Conservation (phyloP, 2,113 vertebrate species). For the Climacteris rufus region DNA sequence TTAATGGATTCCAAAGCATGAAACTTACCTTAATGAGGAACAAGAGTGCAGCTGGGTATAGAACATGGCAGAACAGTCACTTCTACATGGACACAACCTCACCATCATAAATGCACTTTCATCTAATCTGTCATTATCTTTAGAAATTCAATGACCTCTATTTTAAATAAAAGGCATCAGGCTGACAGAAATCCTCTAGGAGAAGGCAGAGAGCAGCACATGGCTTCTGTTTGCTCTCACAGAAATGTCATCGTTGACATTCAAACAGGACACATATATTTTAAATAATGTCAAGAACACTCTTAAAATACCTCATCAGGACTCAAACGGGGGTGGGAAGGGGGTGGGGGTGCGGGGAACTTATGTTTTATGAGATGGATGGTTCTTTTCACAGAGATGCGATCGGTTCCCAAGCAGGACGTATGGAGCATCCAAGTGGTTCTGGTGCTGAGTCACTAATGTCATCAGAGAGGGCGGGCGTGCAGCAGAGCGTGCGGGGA, state of each 20-base stretch:
- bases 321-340: conserved; percentile 23
- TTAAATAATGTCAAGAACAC: conserved; percentile 68
- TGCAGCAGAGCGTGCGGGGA: background rate
- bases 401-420: conserved; percentile 61
- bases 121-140: conserved; percentile 60
- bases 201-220: conserved; percentile 58
- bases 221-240: conserved; percentile 56
- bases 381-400: conserved; percentile 69
- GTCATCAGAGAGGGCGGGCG: conserved; percentile 6
- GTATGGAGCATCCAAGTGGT: conserved; percentile 57
- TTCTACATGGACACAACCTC: conserved; percentile 61
- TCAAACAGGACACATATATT: conserved; percentile 66
- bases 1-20: conserved; percentile 56
- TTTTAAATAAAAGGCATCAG: conserved; percentile 59
- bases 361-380: conserved; percentile 80
- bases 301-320: conserved; percentile 62
- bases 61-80: conserved; percentile 62
- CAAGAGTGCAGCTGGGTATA: conserved; percentile 64
- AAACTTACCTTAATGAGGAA: conserved; percentile 70
- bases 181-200: conserved; percentile 58
- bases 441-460: conserved; percentile 71
- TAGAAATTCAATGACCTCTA: conserved; percentile 59
- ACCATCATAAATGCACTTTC: conserved; percentile 63
- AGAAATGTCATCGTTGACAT: conserved; percentile 67
- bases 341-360: background rate